Base-by-base conservation (phyloP, 2,888 invertebrate species). In the Ormyrus pomaceus region DNA sequence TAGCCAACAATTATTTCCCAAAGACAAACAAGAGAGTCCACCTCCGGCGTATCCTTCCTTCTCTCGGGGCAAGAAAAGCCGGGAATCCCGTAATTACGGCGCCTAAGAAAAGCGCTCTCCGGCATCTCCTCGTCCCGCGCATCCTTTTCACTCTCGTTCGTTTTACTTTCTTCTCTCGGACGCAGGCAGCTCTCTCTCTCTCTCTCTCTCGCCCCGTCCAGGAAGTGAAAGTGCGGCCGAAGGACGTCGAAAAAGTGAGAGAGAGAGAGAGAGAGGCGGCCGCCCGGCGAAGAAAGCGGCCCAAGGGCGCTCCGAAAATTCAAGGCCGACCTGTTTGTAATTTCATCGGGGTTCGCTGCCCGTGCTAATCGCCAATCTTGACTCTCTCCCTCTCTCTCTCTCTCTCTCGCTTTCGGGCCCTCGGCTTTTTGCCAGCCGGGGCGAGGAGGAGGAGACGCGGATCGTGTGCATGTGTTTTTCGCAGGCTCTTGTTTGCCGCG, bases 251-350 rank as follows among this genome's bases (percentile, higher is more conserved):
- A 74, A 50, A 13, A 55, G 51, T 2, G 6, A 68, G 61, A 61
- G 58, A 68, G 80, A 80, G 80, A 82, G 79, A 79, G 79, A 80
- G 80, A 72, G 77, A 79, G 19, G 19, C 19, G 19, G 19, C 19
- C 19, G 19, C 19, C 19, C 19, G 19, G 83, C 77, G 80, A 80
- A 71, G 71, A 19, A 19, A 19, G 19, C 19, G 80, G 75, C 81
- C 79, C 81, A 76, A 82, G 79, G 56, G 50, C 59, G 48, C 9
- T 34, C 83, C 82, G 82, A 83, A 83, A 76, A 72, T 80, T 84
- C 84, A 85, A 85, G 83, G 84, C 77, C 85, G 80, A 82, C 81
- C 79, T 80, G 83, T 81, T 19, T 79, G 83, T 81, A 82, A 80
- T 73, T 83, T 82, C 81, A 82, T 76, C 82, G 79, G 77, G 77